Base-by-base conservation (phyloP, 2,888 invertebrate species). In the Apantesis nais region DNA sequence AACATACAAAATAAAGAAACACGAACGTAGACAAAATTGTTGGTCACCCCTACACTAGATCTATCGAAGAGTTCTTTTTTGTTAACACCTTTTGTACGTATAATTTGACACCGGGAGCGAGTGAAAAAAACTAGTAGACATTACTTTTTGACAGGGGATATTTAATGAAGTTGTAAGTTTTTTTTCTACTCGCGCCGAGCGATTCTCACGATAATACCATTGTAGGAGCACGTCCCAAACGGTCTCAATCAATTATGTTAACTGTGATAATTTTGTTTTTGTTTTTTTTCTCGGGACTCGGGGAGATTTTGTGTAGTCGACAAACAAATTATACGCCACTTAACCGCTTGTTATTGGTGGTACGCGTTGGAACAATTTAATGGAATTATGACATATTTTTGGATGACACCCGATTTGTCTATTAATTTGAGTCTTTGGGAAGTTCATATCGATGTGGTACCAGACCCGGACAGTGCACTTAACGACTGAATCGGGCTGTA, bases 1-100 rank as follows among this genome's bases (percentile, higher is more conserved):
- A 66, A 48, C 19, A 22, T 60, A n/a, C 52, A 69, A n/a, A n/a
- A n/a, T n/a, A n/a, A n/a, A n/a, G n/a, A n/a, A n/a, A 78, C 14
- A 58, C 44, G 4, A n/a, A 25, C 72, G 65, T 88, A 90, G 88
- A 88, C 77, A 83, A 90, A 93, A 93, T 79, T 78, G 93, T 94
- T 93, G 84, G 64, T 75, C 71, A 86, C 87, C 89, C 88, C 93
- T 89, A 78, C 75, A 63, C 84, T 86, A 87, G 87, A 87, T 85
- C 84, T 76, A 88, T 89, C 80, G 85, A 64, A 66, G 85, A 86
- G 80, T 86, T 90, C 89, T 94, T 93, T 94, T 95, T 93, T 91
- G 92, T 94, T 94, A 91, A 94, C 95, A 94, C 94, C 94, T 94
- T 93, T 94, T 93, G 93, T 93, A 92, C 88, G 89, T 92, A 93